Percentiles rank a stretch among this genome's conserved stretches.
phyloP scores from a whole-genome alignment of 2,113 vertebrate species.

The mouse (Mus musculus) region GRCm39 chr17:64616001-64616500 shows the following conservation, averaged over 20 bases:
- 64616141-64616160: conserved; percentile 58
- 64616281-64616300: conserved; percentile 81
- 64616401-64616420: conserved; percentile 84
- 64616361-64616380: conserved; percentile 85
- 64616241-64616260: conserved; percentile 60
- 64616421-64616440: conserved; percentile 75
- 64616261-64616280: conserved; percentile 73
- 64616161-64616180: conserved; percentile 61
- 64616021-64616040: conserved; percentile 1
- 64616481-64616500: conserved; percentile 43
- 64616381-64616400: conserved; percentile 86
- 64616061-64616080: conserved; percentile 52
- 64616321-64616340: conserved; percentile 65
- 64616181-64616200: conserved; percentile 69
- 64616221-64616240: conserved; percentile 61
- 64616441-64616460: neutral
- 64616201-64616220: conserved; percentile 77
- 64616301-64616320: conserved; percentile 78
- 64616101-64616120: conserved; percentile 73
- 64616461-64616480: conserved; percentile 66
- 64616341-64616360: conserved; percentile 52
- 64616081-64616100: conserved; percentile 35
- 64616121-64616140: conserved; percentile 47
- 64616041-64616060: conserved; percentile 48
- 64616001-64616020: conserved; percentile 63